Evolutionary conservation across 2,888 invertebrate genomes (phyloP).

Genomic region (Cremastobaeus sp.): DNA sequence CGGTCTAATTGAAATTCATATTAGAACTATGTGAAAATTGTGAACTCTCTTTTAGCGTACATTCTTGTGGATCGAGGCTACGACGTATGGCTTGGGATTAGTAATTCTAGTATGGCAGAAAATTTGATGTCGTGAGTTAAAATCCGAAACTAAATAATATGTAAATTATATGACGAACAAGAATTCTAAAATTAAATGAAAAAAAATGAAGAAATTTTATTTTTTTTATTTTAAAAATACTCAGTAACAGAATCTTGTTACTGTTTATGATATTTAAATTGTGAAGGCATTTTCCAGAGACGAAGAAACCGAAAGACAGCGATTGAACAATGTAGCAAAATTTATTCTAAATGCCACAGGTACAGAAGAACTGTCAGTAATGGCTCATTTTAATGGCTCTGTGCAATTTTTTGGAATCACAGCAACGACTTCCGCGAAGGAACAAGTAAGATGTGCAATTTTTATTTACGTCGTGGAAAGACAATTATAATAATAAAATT

Average conservation of each 20-base stretch:
- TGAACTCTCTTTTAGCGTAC: slow-evolving; percentile 64
- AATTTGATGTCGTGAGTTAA: slow-evolving; percentile 64
- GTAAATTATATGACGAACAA: no score
- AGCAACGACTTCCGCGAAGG: slow-evolving; percentile 44
- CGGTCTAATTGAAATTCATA: no score
- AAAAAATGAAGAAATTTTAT: no score
- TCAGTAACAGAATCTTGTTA: no score
- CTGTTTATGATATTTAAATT: slow-evolving; percentile 3
- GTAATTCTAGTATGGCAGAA: slow-evolving; percentile 66
- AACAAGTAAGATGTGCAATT: slow-evolving; percentile 55
- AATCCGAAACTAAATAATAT: no score
- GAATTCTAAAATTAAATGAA: no score
- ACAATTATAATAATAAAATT: no score
- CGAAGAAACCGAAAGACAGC: slow-evolving; percentile 65
- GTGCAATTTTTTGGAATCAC: slow-evolving; percentile 68
- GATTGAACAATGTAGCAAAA: slow-evolving; percentile 66
- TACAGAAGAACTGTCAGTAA: slow-evolving; percentile 68
- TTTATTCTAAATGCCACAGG: slow-evolving; percentile 66
- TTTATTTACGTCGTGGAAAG: neutral
- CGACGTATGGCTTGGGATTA: slow-evolving; percentile 71
- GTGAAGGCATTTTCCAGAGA: slow-evolving; percentile 53
- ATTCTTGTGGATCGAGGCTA: slow-evolving; percentile 71
- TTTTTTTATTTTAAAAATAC: no score
- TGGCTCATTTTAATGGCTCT: slow-evolving; percentile 69
- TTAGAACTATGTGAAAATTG: slow-evolving; percentile 1